A percentile compares a stretch with the other conserved stretches of the same genome.
Conservation (phyloP, 1,140 invertebrate genomes). For the Notospermus geniculatus region DNA sequence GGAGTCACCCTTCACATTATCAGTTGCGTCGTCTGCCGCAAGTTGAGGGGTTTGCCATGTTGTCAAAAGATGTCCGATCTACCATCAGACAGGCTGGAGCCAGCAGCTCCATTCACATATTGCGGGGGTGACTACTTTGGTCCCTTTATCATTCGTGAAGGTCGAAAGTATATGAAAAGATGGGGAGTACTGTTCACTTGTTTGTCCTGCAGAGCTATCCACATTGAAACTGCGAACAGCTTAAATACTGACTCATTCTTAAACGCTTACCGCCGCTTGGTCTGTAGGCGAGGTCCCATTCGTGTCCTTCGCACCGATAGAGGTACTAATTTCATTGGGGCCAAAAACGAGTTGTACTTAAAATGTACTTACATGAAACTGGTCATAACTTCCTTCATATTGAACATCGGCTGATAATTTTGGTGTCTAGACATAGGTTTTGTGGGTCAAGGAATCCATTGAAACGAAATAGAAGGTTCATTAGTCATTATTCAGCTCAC, state of each 20-base stretch:
- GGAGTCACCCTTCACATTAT: no score
- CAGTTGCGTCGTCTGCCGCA: neutral
- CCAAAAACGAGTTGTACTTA: conserved; percentile 35
- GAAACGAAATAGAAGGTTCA: no score
- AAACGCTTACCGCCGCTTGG: conserved; percentile 18
- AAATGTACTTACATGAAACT: no score
- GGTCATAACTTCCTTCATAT: no score
- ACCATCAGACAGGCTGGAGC: conserved; percentile 3
- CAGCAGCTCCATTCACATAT: conserved; percentile 12
- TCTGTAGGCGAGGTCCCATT: conserved; percentile 22
- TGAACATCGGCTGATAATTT: no score
- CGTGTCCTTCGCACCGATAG: conserved; percentile 27
- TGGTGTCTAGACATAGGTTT: no score
- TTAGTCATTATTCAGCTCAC: no score
- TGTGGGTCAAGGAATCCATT: no score
- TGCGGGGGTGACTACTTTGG: conserved; percentile 16
- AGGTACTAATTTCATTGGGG: conserved; percentile 36
- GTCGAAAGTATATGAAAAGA: neutral
- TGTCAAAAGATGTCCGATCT: conserved; percentile 19
- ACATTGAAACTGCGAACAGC: conserved; percentile 16
- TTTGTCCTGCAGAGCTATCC: conserved; percentile 14
- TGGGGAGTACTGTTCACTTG: conserved; percentile 19
- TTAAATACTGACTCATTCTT: conserved; percentile 20
- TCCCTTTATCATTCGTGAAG: neutral
- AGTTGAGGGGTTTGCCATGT: neutral